Conservation (phyloP, 2,797 vertebrate genomes). For the Micrastur ruficollis region DNA sequence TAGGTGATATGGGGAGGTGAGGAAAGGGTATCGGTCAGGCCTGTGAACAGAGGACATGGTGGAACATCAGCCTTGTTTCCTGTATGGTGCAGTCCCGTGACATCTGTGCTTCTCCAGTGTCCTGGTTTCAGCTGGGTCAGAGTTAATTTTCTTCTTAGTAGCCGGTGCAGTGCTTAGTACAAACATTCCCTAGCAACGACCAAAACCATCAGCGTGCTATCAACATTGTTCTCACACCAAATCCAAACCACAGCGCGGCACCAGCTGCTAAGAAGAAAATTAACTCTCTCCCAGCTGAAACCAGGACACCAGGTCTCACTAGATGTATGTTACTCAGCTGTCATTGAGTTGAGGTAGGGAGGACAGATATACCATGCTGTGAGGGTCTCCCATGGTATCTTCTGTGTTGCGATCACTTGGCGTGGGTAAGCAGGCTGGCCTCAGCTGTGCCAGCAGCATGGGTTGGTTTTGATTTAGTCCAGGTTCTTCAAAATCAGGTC, state of each 20-base stretch:
- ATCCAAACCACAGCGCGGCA: too few species aligned
- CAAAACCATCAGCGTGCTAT: too few species aligned
- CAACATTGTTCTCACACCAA: too few species aligned
- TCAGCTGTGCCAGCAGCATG: background rate
- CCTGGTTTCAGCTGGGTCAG: too few species aligned
- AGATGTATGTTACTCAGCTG: background rate
- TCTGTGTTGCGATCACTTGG: background rate
- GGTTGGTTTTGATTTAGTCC: background rate
- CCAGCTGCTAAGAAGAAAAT: too few species aligned
- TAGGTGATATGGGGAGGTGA: background rate
- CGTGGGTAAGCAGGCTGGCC: background rate
- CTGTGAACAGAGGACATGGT: background rate
- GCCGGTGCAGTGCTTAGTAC: too few species aligned
- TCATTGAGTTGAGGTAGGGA: background rate
- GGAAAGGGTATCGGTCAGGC: background rate
- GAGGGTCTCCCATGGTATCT: background rate
- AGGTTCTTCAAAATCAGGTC: background rate
- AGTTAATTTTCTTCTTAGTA: too few species aligned
- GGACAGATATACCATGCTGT: background rate
- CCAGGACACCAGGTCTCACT: background rate
- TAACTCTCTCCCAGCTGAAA: too few species aligned
- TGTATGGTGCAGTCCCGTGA: background rate
- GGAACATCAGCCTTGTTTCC: background rate
- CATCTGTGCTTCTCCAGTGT: background rate
- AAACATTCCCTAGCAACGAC: too few species aligned